Conservation (phyloP, 2,888 invertebrate species). For the Esperia sulphurella region DNA sequence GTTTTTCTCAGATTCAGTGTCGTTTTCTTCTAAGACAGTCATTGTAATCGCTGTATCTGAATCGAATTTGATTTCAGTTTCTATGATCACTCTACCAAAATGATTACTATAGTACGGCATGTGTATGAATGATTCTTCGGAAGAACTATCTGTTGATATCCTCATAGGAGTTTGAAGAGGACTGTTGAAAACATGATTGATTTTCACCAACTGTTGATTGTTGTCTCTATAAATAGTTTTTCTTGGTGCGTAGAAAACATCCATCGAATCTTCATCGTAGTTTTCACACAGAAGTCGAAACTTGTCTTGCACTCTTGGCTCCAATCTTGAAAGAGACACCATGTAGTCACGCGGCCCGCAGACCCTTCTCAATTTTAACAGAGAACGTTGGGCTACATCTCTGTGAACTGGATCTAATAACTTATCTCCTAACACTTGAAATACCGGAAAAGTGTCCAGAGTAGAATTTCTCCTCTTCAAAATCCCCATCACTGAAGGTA, state of each 20-base stretch:
- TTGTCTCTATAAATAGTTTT: conserved; percentile 44
- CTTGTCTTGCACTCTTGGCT: conserved; percentile 71
- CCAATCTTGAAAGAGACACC: conserved; percentile 66
- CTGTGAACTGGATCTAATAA: conserved; percentile 76
- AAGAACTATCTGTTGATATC: conserved; percentile 71
- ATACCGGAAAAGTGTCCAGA: conserved; percentile 70
- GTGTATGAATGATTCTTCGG: conserved; percentile 79
- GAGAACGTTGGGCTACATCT: conserved; percentile 85
- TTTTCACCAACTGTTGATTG: conserved; percentile 51
- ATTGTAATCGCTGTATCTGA: conserved; percentile 90
- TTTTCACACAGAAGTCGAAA: conserved; percentile 64
- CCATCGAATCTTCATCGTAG: conserved; percentile 69
- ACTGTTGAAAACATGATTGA: conserved; percentile 56
- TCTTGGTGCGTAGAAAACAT: conserved; percentile 67
- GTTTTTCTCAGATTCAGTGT: conserved; percentile 65
- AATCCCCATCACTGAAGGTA: conserved; percentile 81
- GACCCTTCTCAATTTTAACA: conserved; percentile 84
- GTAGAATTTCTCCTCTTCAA: conserved; percentile 67
- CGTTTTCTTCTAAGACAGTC: conserved; percentile 88
- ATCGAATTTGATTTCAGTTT: conserved; percentile 90
- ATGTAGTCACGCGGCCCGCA: conserved; percentile 84
- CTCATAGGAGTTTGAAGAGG: conserved; percentile 44
- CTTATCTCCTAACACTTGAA: conserved; percentile 77
- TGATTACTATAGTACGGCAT: conserved; percentile 57
- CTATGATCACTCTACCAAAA: conserved; percentile 84